phyloP scores from a whole-genome alignment of 2,797 vertebrate species.

The Fringilla coelebs region DNA sequence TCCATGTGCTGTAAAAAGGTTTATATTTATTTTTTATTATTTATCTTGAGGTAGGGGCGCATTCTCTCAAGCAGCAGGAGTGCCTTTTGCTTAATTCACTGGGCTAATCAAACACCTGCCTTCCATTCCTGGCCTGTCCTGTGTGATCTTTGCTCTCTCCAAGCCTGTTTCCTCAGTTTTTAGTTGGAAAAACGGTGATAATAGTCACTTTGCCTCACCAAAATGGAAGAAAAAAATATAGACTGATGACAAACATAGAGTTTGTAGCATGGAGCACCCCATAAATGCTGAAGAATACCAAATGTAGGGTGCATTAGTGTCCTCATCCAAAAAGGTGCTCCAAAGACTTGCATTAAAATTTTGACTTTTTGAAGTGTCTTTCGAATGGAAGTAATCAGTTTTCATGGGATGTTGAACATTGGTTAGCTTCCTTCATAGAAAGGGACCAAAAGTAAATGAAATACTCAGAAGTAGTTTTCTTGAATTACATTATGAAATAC shows the following conservation, averaged over 20 bases:
- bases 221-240: not conserved
- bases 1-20: not conserved
- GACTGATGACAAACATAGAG: accelerated
- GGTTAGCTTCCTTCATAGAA: not conserved
- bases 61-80: not conserved
- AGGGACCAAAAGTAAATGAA: not conserved
- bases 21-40: not conserved
- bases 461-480: not conserved
- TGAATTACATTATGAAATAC: not conserved
- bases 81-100: not conserved
- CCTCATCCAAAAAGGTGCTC: not conserved
- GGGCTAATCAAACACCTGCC: not conserved
- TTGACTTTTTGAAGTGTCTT: not conserved
- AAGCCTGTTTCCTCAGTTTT: not conserved
- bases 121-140: not conserved
- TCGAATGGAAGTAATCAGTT: not conserved
- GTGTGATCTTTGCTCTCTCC: not conserved
- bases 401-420: not conserved
- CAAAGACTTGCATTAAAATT: not conserved
- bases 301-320: not conserved
- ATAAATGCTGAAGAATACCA: not conserved
- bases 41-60: not conserved
- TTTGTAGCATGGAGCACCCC: not conserved
- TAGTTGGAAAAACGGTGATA: not conserved
- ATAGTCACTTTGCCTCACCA: not conserved